A percentile compares a stretch with the other conserved stretches of the same genome.
These are phyloP conservation scores for Macropus fuliginosus DNA, from an alignment of 2,797 vertebrate species.

Conservation along the genomic window DNA sequence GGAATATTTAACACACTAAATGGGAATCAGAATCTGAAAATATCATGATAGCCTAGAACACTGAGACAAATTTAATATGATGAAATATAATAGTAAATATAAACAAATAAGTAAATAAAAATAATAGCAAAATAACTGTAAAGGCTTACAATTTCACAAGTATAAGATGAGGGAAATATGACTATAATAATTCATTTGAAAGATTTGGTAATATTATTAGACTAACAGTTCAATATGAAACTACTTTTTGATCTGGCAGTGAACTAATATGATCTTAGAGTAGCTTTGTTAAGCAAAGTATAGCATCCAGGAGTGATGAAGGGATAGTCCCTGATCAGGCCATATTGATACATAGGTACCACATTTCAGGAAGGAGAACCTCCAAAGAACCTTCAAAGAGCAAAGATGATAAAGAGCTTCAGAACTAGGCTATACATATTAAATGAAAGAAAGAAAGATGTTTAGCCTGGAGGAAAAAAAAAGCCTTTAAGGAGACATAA, in stretches of 20 bases:
- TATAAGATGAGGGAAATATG: neutral
- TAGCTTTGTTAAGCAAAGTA: neutral
- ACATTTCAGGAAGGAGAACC: neutral
- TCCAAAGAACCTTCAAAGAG: neutral
- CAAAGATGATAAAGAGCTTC: neutral
- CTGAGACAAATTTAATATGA: neutral
- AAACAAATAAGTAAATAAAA: too few species aligned
- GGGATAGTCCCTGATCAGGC: neutral
- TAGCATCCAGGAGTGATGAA: neutral
- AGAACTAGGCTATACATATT: neutral
- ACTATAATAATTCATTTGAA: neutral
- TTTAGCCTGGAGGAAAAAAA: neutral
- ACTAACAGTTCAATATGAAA: neutral
- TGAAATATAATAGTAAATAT: neutral
- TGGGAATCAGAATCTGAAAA: neutral
- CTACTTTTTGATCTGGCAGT: neutral
- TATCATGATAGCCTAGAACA: neutral
- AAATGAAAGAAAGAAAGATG: neutral
- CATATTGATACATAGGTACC: neutral
- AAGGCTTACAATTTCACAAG: neutral
- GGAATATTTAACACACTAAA: neutral
- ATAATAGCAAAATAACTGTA: too few species aligned
- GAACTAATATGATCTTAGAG: neutral
- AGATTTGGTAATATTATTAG: neutral
- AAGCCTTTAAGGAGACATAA: neutral